Conservation (phyloP, 1,140 invertebrate species). For the Pseudoatta argentina region DNA sequence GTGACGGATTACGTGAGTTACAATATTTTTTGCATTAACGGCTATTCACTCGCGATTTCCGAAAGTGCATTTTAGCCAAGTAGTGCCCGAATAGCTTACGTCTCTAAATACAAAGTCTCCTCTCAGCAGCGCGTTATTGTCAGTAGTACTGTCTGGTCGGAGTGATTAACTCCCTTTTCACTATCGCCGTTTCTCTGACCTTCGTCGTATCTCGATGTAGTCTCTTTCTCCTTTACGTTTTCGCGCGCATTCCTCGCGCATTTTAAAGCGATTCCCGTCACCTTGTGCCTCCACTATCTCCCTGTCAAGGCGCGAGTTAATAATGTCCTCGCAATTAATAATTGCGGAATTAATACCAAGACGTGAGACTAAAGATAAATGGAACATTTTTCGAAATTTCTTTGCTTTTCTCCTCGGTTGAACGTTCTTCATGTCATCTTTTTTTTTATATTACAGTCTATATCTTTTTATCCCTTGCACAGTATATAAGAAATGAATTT, state of each 20-base stretch:
- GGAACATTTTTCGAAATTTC: constrained; percentile 39
- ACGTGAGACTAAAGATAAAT: constrained; percentile 67
- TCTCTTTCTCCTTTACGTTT: constrained; percentile 42
- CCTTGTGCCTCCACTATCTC: constrained; percentile 52
- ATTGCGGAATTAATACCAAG: constrained; percentile 72
- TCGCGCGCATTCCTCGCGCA: constrained; percentile 71
- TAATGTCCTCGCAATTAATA: constrained; percentile 73
- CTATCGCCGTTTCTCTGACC: constrained; percentile 73
- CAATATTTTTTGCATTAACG: constrained; percentile 15
- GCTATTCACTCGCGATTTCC: background rate
- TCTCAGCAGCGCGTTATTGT: constrained; percentile 15
- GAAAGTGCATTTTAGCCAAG: constrained; percentile 40
- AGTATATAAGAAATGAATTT: background rate
- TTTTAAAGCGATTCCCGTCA: constrained; percentile 67
- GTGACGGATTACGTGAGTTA: constrained; percentile 12
- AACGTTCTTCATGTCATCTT: background rate
- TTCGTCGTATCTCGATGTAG: constrained; percentile 67
- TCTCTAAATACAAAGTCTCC: constrained; percentile 38
- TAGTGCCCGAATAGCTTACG: constrained; percentile 16
- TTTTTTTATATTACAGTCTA: background rate
- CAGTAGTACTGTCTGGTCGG: constrained; percentile 68
- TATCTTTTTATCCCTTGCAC: background rate
- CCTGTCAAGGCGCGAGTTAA: constrained; percentile 69
- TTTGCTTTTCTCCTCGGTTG: background rate
- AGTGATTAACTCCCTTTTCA: constrained; percentile 74